Evolutionary conservation across 2,113 vertebrate genomes (phyloP).

Genomic region (Ardeotis arabs): DNA sequence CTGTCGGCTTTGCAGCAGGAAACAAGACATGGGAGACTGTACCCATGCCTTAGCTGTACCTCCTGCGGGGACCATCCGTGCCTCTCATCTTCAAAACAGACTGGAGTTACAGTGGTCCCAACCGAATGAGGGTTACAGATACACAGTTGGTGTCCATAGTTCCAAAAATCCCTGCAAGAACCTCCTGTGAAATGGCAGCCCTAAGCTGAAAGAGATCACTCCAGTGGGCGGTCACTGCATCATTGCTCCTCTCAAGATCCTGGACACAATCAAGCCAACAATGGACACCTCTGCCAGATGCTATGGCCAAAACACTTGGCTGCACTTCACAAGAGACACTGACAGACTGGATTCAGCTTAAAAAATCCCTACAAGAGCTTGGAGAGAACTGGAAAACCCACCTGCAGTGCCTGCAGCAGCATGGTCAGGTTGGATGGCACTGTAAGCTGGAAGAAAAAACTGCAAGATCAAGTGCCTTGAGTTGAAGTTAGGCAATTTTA

Average conservation of each 20-base stretch:
- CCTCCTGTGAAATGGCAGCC: background rate
- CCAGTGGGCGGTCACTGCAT: background rate
- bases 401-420: background rate
- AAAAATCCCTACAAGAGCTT: background rate
- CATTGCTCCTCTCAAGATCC: background rate
- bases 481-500: background rate
- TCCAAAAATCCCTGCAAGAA: background rate
- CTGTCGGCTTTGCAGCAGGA: background rate
- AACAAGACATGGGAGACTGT: background rate
- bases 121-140: background rate
- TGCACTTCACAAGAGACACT: conserved; percentile 10
- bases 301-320: background rate
- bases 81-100: background rate
- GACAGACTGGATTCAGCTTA: background rate
- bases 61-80: background rate
- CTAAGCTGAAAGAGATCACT: background rate
- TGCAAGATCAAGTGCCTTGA: background rate
- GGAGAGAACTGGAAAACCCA: background rate
- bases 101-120: background rate
- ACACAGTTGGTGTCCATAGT: background rate
- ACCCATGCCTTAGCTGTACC: background rate
- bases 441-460: background rate
- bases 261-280: background rate
- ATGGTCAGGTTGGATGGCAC: background rate
- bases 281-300: background rate